Base-by-base conservation (phyloP, 2,888 invertebrate genomes). In the Tipula helvola region DNA sequence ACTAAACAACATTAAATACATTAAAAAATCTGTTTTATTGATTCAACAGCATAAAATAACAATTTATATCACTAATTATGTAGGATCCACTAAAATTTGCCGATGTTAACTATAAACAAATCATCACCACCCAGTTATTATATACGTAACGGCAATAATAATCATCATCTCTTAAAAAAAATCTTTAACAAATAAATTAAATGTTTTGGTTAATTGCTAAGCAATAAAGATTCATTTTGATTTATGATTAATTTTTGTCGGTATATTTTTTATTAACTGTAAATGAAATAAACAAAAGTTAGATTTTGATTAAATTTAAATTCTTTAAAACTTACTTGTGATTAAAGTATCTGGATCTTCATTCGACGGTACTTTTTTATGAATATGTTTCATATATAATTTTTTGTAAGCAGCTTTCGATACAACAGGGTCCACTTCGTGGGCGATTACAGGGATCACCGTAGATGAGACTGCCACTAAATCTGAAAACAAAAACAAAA, bases 391-490 rank as follows among this genome's bases (percentile, higher is more conserved):
- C 44, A 91, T 88, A 87, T 91, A 91, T 57, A 91, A 90, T 57
- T 90, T 90, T 88, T 92, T 91, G 87, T 91, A 91, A 87, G 90
- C 91, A 83, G 91, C 90, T 87, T 91, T 91, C 52, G 91, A 91
- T 86, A 93, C 89, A 5, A 93, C 93, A 88, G 93, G 93, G 88
- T 93, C 93, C 7, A 94, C 93, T 90, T 93, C 93, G 89, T 94
- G 93, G 83, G 93, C 93, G 2, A 94, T 93, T 47, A 94, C 89
- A 2, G 94, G 94, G 88, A 94, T 94, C 5, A 94, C 94, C 13
- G 94, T 94, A 3, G 94, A 94, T 0, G 94, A 94, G n/a, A 94
- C 93, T 8, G 94, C 92, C 86, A 94, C 92, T 89, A 94, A 91
- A 90, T 94, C 94, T 94, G 89, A 28, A 88, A 89, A 87, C 87